Base-by-base conservation (phyloP, 2,888 invertebrate species). In the Polylopha cassiicola region DNA sequence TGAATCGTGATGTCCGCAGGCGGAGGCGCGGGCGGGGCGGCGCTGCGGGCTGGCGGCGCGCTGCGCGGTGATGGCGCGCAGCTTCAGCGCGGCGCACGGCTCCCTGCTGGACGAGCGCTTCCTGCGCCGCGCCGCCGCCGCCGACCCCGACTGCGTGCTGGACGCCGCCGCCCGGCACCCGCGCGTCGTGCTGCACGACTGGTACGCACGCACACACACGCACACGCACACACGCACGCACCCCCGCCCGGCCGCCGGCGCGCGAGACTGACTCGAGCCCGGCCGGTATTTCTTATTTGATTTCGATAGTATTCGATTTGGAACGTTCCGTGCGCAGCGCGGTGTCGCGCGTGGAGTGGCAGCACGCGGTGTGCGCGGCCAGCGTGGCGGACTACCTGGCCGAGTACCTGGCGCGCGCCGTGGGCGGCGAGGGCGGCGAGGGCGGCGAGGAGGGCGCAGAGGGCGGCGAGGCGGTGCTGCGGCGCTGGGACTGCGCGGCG, bases 181-280 rank as follows among this genome's bases (percentile, higher is more conserved):
- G 41, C 59, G 73, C 8, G 50, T 68, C 31, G 67, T 87, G 54
- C 68, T 86, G 8, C 80, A 76, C 37, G 87, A 87, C 21, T 73
- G 59, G 87, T 86, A 39, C 50, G 67, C 47, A 5, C 5, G 1
- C 2, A 20, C 3, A 9, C 8, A 11, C 21, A 9, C 15, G 2
- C 26, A n/a, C 6, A 10, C 28, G 36, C 17, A 4, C 15, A 11
- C 10, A n/a, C 13, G 9, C 14, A 17, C 3, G 7, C 22, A 4
- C 7, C 20, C 20, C 6, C 21, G 8, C 13, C 16, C 16, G 26
- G 18, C 2, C 16, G 10, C 20, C 3, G 6, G 9, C 3, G 11
- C 14, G 9, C 13, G 10, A 3, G 13, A n/a, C 7, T 20, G 18
- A 1, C 2, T 14, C 13, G 6, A 20, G 11, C 11, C 21, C 3